Evolutionary conservation across 1,140 invertebrate genomes (phyloP).

Genomic region (Bathynomus jamesi): DNA sequence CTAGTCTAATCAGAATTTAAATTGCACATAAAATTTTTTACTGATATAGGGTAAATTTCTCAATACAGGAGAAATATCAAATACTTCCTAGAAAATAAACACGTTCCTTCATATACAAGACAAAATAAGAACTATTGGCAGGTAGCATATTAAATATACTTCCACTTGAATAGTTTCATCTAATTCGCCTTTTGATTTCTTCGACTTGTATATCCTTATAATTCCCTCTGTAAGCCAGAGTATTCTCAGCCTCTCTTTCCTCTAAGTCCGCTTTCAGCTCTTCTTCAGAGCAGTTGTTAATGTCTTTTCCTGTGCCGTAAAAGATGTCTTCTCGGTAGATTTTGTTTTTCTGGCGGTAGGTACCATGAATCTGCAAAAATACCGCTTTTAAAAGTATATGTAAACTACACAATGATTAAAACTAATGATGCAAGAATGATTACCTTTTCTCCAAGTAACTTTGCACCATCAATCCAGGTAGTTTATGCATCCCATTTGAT

Average conservation of each 20-base stretch:
- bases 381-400: not conserved
- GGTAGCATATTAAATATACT: too few relatives aligned
- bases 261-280: conserved; percentile 47
- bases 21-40: too few relatives aligned
- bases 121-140: too few relatives aligned
- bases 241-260: conserved; percentile 50
- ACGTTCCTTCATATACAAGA: too few relatives aligned
- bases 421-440: not conserved
- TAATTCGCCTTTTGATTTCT: conserved; percentile 15
- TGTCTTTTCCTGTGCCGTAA: conserved; percentile 51
- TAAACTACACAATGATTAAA: not conserved
- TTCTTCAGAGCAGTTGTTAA: conserved; percentile 44
- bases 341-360: conserved; percentile 54
- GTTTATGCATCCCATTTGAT: too few relatives aligned
- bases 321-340: conserved; percentile 60
- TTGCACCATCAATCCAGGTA: too few relatives aligned
- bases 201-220: conserved; percentile 32
- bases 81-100: too few relatives aligned
- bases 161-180: too few relatives aligned
- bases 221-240: conserved; percentile 45
- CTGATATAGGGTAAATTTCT: too few relatives aligned
- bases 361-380: conserved; percentile 51
- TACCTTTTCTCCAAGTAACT: not conserved
- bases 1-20: too few relatives aligned
- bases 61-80: too few relatives aligned